phyloP scores from a whole-genome alignment of 2,113 vertebrate genomes.

The Platysternon megacephalum region DNA sequence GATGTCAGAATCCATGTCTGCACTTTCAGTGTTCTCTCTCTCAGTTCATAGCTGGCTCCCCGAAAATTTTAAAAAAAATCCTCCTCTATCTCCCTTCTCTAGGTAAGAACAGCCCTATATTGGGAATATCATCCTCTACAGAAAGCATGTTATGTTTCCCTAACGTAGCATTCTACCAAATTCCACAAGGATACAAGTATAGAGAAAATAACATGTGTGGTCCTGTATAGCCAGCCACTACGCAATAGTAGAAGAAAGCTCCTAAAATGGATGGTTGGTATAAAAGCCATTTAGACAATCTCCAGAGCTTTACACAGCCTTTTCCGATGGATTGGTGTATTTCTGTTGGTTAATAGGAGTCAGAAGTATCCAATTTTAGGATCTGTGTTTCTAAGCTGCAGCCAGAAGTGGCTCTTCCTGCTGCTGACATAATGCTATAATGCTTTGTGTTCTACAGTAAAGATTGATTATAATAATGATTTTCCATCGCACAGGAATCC shows the following conservation, averaged over 20 bases:
- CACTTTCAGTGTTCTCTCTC: conserved; percentile 22
- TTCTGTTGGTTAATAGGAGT: background rate
- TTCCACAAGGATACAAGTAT: background rate
- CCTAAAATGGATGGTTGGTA: background rate
- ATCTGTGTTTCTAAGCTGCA: background rate
- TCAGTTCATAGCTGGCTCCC: background rate
- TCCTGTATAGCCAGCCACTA: background rate
- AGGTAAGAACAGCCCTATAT: background rate
- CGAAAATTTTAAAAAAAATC: conserved; percentile 5
- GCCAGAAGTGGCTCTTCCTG: background rate
- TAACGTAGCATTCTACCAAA: background rate
- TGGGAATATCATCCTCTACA: conserved; percentile 6
- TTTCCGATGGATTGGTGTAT: background rate
- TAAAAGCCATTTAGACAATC: background rate
- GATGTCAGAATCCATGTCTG: background rate
- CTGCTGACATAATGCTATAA: background rate
- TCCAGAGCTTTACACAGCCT: background rate
- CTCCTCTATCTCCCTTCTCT: background rate
- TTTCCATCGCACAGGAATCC: background rate
- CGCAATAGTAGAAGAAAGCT: background rate
- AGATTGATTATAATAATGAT: background rate
- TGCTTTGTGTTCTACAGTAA: background rate
- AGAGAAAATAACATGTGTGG: background rate
- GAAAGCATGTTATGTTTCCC: conserved; percentile 4
- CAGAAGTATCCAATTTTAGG: background rate